Base-by-base conservation (phyloP, 1,140 invertebrate species). In the Anoplolepis gracilipes region DNA sequence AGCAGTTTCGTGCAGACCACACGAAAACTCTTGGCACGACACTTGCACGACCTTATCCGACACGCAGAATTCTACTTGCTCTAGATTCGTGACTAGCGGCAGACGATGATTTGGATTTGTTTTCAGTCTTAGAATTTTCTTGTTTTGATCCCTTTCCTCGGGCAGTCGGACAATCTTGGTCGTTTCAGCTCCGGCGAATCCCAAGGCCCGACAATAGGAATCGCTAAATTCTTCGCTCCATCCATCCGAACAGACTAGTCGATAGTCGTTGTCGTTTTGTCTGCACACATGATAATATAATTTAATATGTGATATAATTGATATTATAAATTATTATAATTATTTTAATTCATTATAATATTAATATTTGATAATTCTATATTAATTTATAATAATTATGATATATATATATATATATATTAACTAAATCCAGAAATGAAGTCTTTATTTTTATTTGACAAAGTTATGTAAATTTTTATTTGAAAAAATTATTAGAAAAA, bases 1-100 rank as follows among this genome's bases (percentile, higher is more conserved):
- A 22, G 91, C 91, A 42, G n/a, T n/a, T n/a, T 94, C 90, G 59
- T 95, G 92, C 33, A 94, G 93, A 33, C 95, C 95, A 85, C 96
- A 96, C 59, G 92, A 94, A 85, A 96, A 96, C 88, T 96, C 95
- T 90, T 96, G 95, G 91, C 96, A 97, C 11, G 95, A 94, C 1
- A 96, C 87, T 70, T 96, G 95, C 0, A 96, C 94, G 49, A 95
- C 92, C 78, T 94, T 93, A 46, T 93, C 92, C 28, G 93, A 92
- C n/a, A 90, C 77, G 70, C 96, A 96, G 33, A 86, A 85, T n/a
- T 94, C 92, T 42, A 88, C 87, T 22, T 92, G 91, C 85, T 95
- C 93, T 42, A 96, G 91, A 87, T 95, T 95, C 11, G 91, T 85
- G 39, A 96, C 90, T 39, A 96, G 86, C 36, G 93, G 90, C 22